phyloP scores from a whole-genome alignment of 1,140 invertebrate genomes.

The Rhyacophila brunnea region DNA sequence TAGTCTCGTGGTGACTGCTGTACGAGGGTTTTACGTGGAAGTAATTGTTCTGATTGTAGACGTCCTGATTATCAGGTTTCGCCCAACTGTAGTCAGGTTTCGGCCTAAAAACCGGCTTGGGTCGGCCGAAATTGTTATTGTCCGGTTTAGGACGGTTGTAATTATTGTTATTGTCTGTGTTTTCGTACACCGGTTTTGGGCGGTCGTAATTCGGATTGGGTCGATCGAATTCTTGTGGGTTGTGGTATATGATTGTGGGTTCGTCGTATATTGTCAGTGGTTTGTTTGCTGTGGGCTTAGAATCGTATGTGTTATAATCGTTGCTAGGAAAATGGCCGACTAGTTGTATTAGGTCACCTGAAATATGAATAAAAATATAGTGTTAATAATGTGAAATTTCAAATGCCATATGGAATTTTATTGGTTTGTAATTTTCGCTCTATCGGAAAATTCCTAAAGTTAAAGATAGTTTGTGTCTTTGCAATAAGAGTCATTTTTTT shows the following conservation, averaged over 20 bases:
- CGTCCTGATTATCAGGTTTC: conserved; percentile 38
- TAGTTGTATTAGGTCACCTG: conserved; percentile 60
- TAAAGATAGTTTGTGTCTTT: too few relatives aligned
- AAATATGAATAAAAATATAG: conserved; percentile 20
- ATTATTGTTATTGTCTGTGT: conserved; percentile 29
- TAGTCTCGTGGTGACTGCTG: conserved; percentile 50
- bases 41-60: conserved; percentile 42
- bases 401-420: too few relatives aligned
- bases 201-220: conserved; percentile 39
- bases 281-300: conserved; percentile 44
- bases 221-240: conserved; percentile 35
- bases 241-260: conserved; percentile 53
- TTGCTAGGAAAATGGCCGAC: conserved; percentile 57
- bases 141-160: conserved; percentile 27
- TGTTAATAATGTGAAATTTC: conserved; percentile 9
- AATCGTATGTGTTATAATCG: conserved; percentile 43
- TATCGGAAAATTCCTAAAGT: too few relatives aligned
- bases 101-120: conserved; percentile 41
- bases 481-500: too few relatives aligned
- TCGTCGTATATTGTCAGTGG: conserved; percentile 53
- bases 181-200: conserved; percentile 33
- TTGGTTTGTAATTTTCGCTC: too few relatives aligned
- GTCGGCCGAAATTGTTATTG: conserved; percentile 39
- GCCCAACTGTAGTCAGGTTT: conserved; percentile 38
- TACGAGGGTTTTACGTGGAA: conserved; percentile 54